These are phyloP conservation scores for Coccyzus lansbergi DNA, from an alignment of 2,797 vertebrate genomes.

Conservation along the genomic window DNA sequence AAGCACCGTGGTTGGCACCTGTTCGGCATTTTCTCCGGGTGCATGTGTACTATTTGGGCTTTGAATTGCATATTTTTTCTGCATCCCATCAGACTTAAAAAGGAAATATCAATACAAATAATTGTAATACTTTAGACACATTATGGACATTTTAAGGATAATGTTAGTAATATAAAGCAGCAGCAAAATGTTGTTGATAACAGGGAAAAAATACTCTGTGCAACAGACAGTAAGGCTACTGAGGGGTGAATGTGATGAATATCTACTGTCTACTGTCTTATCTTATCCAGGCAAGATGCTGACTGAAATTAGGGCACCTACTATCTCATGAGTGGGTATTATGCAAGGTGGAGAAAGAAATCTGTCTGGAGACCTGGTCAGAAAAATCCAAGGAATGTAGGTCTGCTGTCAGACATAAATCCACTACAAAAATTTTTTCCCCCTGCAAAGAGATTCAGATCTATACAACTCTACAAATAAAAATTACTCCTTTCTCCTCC, in stretches of 20 bases:
- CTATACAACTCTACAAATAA: background rate
- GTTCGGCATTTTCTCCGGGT: background rate
- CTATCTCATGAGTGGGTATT: background rate
- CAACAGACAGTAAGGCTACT: background rate
- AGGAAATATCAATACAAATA: background rate
- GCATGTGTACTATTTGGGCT: background rate
- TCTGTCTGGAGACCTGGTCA: background rate
- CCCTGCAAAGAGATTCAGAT: background rate
- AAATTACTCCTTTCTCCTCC: background rate
- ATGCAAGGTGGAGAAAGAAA: background rate
- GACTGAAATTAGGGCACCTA: background rate
- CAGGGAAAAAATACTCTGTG: background rate
- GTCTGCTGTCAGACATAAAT: background rate
- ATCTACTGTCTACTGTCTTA: background rate
- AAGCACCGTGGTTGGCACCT: background rate
- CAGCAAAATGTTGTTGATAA: background rate
- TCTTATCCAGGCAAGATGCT: background rate
- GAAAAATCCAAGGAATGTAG: background rate
- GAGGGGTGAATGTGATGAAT: background rate
- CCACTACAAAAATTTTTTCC: background rate
- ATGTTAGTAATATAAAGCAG: background rate
- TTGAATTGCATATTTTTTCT: background rate
- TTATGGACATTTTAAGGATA: background rate
- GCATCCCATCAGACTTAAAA: background rate
- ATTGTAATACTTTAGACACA: background rate